Percentiles rank a stretch among this genome's conserved stretches.
Conservation (phyloP, 2,888 invertebrate species). For the Oegoconia quadripuncta region DNA sequence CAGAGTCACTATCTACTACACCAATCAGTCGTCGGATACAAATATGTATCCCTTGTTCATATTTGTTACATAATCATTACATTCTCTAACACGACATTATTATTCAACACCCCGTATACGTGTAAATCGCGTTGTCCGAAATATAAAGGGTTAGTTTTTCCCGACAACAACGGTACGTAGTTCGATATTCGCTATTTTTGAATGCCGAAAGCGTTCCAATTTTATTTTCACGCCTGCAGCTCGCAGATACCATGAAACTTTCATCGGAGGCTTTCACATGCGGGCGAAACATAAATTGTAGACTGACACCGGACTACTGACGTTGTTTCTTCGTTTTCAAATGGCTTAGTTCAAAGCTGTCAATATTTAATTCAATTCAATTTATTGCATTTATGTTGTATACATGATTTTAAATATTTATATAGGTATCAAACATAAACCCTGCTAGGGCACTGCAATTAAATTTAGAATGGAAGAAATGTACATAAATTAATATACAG, state of each 20-base stretch:
- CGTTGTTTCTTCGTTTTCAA: constrained; percentile 22
- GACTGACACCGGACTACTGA: constrained; percentile 23
- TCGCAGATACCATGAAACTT: constrained; percentile 71
- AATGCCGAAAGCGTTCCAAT: constrained; percentile 36
- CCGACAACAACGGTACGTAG: constrained; percentile 5
- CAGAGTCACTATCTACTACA: too few species aligned
- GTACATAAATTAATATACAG: background rate
- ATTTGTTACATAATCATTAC: too few species aligned
- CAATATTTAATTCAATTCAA: background rate
- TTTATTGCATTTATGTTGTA: background rate
- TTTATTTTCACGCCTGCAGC: constrained; percentile 75
- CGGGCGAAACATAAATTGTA: constrained; percentile 57
- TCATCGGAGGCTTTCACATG: constrained; percentile 66
- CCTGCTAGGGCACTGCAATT: too few species aligned
- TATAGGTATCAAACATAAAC: too few species aligned
- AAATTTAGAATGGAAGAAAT: too few species aligned
- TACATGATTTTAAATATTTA: too few species aligned
- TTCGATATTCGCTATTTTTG: constrained; percentile 18
- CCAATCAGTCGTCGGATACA: too few species aligned
- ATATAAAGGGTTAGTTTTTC: constrained; percentile 2
- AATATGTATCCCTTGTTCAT: too few species aligned
- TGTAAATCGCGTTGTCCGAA: constrained; percentile 2
- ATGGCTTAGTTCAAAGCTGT: too few species aligned
- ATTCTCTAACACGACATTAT: too few species aligned
- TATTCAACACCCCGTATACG: background rate